Evolutionary conservation across 2,888 invertebrate genomes (phyloP), one percentile per base, ranked within the genome.

Genomic region (Trimorus sp.): DNA sequence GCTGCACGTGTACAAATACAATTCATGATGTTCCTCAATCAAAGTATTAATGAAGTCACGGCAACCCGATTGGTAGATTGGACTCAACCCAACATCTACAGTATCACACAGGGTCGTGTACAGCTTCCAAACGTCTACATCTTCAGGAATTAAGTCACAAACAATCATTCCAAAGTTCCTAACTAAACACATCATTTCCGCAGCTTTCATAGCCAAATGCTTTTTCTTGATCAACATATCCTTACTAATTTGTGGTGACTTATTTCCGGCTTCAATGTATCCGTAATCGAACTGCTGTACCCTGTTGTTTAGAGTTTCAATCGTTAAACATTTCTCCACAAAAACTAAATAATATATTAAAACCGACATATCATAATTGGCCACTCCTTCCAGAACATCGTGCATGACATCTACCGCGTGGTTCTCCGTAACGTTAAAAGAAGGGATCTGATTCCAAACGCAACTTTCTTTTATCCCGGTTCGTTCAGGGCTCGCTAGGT

Each of bases 171-270:
- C 75, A 7, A 75, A 70, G 48, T 75, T 70, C 26, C 68, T 11
- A 40, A 75, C 49, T 12, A 80, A 65, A 54, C 45, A 68, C 15
- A 63, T 69, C 75, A 80, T 76, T 66, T 76, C 62, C 8, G 48
- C 60, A 14, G 48, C 38, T 37, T 65, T 80, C 76, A 62, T 74
- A 5, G 42, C 45, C 14, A 40, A 36, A 14, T 63, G 26, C 26
- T 63, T 73, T 62, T 63, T 42, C 11, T 54, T 26, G 0, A 58
- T 9, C 0, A 58, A 37, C 69, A 69, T 56, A 15, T 36, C 26
- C 42, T 0, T 26, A 0, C 59, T 69, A 6, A 66, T 69, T 37
- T 49, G 14, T 0, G 69, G 69, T 4, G 53, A 60, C 9, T 51
- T 48, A 26, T 71, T 65, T n/a, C 16, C 56, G 0, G 48, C 49